These are phyloP conservation scores for Sycophila sp. DNA, from an alignment of 1,140 invertebrate species.

Conservation along the genomic window DNA sequence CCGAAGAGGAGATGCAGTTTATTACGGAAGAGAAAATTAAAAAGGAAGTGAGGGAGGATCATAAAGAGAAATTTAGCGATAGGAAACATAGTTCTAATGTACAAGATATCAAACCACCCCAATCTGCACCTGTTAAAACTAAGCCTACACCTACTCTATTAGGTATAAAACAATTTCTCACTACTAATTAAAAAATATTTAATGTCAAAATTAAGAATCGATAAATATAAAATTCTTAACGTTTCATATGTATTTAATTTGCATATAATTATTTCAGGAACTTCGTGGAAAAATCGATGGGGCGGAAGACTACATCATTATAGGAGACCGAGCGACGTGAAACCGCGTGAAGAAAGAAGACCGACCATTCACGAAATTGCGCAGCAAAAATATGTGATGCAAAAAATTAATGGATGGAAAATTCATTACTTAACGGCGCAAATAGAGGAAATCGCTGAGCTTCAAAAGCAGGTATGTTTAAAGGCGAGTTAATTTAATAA, in stretches of 20 bases:
- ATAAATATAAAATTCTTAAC: neutral
- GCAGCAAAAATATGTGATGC: conserved; percentile 86
- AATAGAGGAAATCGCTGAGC: conserved; percentile 88
- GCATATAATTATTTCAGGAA: conserved; percentile 62
- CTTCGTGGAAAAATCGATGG: conserved; percentile 66
- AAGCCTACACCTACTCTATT: conserved; percentile 57
- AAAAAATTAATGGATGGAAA: conserved; percentile 96
- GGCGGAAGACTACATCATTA: conserved; percentile 83
- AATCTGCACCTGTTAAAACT: conserved; percentile 48
- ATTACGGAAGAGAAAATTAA: conserved; percentile 70
- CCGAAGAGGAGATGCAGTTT: conserved; percentile 77
- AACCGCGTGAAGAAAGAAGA: conserved; percentile 83
- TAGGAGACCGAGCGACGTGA: conserved; percentile 86
- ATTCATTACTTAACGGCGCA: conserved; percentile 90
- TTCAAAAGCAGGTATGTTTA: conserved; percentile 63
- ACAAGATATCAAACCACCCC: conserved; percentile 40
- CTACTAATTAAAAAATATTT: neutral
- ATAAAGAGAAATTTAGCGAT: conserved; percentile 52
- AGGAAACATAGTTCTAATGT: conserved; percentile 42
- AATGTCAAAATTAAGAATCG: neutral
- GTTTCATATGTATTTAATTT: conserved; percentile 23
- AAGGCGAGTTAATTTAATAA: neutral
- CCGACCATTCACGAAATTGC: conserved; percentile 89
- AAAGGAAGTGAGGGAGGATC: conserved; percentile 63
- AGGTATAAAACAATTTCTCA: conserved; percentile 45